Conservation (phyloP, 2,888 invertebrate species). For the Bombylius major region DNA sequence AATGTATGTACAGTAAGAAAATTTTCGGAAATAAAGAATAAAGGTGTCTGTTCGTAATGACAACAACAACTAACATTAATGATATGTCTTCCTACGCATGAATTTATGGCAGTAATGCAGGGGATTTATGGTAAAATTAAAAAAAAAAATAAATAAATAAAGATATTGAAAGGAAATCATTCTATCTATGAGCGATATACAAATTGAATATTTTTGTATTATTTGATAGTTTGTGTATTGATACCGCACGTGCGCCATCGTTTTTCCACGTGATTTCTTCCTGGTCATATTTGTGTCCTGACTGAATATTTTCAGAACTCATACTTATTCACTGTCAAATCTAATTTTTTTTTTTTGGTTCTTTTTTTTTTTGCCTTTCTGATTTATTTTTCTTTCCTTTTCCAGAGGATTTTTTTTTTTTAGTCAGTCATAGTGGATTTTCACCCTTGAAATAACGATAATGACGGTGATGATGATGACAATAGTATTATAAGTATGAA, state of each 20-base stretch:
- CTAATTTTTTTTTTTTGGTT: too few species aligned
- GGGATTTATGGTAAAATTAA: background rate
- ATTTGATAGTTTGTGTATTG: background rate
- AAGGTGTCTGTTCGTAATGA: background rate
- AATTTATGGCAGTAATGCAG: background rate
- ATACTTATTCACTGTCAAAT: too few species aligned
- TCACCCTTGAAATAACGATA: background rate
- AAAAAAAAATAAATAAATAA: too few species aligned
- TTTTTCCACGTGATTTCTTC: constrained; percentile 21
- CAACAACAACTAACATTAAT: too few species aligned
- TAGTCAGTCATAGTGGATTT: background rate
- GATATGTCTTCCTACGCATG: background rate
- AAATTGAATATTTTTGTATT: too few species aligned
- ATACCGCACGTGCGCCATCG: constrained; percentile 17
- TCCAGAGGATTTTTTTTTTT: too few species aligned
- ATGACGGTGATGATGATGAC: background rate
- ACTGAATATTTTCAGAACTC: background rate
- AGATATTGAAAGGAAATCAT: too few species aligned
- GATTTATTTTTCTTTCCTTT: too few species aligned
- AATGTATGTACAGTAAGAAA: too few species aligned
- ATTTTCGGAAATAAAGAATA: background rate
- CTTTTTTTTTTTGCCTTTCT: too few species aligned
- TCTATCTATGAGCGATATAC: too few species aligned
- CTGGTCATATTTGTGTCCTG: constrained; percentile 11
- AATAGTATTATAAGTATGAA: background rate